Conservation (phyloP, 2,113 vertebrate genomes). For the Apaloderma vittatum region DNA sequence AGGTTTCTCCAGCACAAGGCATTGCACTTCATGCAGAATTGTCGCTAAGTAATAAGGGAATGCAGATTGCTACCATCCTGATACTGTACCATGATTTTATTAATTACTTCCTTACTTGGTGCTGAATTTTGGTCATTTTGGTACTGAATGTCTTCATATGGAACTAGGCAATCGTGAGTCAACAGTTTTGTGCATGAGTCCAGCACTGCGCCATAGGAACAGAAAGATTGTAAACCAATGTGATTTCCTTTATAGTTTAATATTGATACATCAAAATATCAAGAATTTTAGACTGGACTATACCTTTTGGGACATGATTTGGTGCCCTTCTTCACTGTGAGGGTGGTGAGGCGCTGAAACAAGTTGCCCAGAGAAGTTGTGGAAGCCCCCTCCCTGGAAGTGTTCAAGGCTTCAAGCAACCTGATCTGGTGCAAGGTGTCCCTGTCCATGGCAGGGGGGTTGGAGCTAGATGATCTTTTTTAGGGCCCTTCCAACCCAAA, state of each 20-base stretch:
- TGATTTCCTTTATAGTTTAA: neutral
- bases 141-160: neutral
- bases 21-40: fast-evolving
- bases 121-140: neutral
- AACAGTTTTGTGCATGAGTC: neutral
- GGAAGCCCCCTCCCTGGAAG: no score
- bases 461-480: no score
- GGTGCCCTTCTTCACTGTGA: neutral
- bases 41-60: neutral
- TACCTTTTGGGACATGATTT: neutral
- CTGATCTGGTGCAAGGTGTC: no score
- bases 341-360: no score
- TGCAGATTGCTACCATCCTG: neutral
- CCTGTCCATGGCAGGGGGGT: no score
- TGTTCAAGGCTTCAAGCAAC: no score
- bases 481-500: no score
- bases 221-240: neutral
- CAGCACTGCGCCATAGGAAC: neutral
- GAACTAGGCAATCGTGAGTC: neutral
- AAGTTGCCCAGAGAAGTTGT: no score
- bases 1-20: neutral
- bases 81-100: neutral
- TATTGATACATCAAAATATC: neutral
- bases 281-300: neutral
- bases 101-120: neutral